These are phyloP conservation scores for Invenusta paracnida DNA, from an alignment of 2,888 invertebrate species.

Conservation along the genomic window DNA sequence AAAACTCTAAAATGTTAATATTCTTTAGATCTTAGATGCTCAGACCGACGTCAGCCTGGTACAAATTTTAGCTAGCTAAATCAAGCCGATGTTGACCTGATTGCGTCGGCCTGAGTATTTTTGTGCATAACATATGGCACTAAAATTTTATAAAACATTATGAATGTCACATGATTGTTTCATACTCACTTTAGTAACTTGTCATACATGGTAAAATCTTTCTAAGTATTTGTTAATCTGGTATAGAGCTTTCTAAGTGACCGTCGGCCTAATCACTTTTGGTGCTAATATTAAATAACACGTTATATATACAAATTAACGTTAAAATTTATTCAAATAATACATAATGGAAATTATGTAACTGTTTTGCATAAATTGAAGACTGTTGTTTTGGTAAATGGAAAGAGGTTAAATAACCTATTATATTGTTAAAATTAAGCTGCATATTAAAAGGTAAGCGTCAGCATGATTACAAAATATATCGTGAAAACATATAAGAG, in stretches of 20 bases:
- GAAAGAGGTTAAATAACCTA: slow-evolving; percentile 6
- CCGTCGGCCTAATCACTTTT: slow-evolving; percentile 13
- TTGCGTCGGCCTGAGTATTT: slow-evolving; percentile 22
- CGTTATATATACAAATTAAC: slow-evolving; percentile 11
- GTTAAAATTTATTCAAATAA: background rate
- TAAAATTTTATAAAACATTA: slow-evolving; percentile 2
- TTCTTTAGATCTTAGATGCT: background rate
- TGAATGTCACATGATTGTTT: slow-evolving; percentile 22
- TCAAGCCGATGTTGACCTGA: background rate
- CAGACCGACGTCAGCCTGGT: slow-evolving; percentile 1
- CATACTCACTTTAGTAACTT: background rate
- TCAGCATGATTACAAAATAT: slow-evolving; percentile 13
- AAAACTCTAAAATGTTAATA: background rate
- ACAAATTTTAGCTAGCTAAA: slow-evolving; percentile 25
- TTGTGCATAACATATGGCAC: slow-evolving; percentile 16
- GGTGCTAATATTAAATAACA: slow-evolving; percentile 4
- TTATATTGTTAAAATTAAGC: slow-evolving; percentile 23
- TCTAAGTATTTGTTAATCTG: slow-evolving; percentile 18
- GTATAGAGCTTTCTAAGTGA: slow-evolving; percentile 10
- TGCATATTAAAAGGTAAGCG: slow-evolving; percentile 11
- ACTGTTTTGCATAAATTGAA: slow-evolving; percentile 19
- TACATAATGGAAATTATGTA: background rate
- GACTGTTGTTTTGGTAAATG: slow-evolving; percentile 8
- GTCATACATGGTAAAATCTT: slow-evolving; percentile 23
- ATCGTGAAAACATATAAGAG: slow-evolving; percentile 11